Percentiles rank a stretch among this genome's conserved stretches.
phyloP scores from a whole-genome alignment of 2,797 vertebrate genomes.

The Myotis vivesi region DNA sequence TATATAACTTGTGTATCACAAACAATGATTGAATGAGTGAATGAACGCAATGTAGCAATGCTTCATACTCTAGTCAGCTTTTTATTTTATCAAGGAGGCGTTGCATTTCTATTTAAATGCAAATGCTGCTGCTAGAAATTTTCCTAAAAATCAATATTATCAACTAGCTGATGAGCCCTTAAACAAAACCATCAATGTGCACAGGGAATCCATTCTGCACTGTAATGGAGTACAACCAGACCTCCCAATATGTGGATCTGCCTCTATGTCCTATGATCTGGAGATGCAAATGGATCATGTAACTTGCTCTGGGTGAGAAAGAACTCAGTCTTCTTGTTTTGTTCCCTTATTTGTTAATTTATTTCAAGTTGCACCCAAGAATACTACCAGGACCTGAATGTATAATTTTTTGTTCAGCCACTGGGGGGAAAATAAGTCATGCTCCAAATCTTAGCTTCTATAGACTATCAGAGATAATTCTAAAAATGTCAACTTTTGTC shows the following conservation, averaged over 20 bases:
- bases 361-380: not conserved
- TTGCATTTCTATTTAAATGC: slow-evolving; percentile 39
- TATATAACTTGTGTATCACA: not conserved
- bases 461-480: not conserved
- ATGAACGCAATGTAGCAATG: not conserved
- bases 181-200: not conserved
- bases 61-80: not conserved
- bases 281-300: not conserved
- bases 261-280: not conserved
- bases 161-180: not conserved
- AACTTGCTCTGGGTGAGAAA: not conserved
- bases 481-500: not conserved
- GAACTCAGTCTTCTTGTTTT: not conserved
- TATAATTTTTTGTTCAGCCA: not conserved
- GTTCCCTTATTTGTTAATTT: not conserved
- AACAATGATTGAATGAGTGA: not conserved
- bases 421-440: not conserved
- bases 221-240: not conserved
- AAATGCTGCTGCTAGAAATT: slow-evolving; percentile 21
- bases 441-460: not conserved
- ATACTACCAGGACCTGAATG: not conserved
- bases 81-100: slow-evolving; percentile 32
- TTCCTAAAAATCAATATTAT: slow-evolving; percentile 6
- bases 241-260: not conserved
- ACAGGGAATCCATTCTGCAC: not conserved